These are phyloP conservation scores for Pseudochirops corinnae DNA, from an alignment of 2,797 vertebrate genomes.

Conservation along the genomic window DNA sequence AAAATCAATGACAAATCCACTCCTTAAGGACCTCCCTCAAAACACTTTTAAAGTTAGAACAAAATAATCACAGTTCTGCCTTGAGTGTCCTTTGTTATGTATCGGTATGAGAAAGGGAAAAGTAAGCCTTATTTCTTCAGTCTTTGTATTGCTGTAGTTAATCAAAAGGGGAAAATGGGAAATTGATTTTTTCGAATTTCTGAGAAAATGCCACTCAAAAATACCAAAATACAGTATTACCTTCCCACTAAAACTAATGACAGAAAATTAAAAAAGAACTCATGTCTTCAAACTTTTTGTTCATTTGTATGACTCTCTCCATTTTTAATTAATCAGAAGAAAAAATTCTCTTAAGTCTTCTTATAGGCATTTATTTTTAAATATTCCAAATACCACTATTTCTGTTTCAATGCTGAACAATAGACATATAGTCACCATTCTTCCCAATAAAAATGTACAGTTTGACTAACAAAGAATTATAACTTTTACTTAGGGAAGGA, in stretches of 20 bases:
- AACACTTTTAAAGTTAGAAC: neutral
- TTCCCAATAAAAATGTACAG: neutral
- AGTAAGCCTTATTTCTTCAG: neutral
- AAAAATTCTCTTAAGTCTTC: accelerated
- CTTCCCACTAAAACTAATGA: neutral
- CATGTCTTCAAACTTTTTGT: neutral
- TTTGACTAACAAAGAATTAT: neutral
- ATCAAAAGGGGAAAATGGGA: neutral
- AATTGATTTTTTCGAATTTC: neutral
- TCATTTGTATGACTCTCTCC: neutral
- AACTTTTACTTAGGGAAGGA: neutral
- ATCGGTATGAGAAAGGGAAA: neutral
- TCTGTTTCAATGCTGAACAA: neutral
- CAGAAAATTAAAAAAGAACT: neutral
- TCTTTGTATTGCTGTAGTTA: neutral
- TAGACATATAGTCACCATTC: neutral
- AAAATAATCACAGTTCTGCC: neutral
- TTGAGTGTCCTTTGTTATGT: accelerated
- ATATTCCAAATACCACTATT: neutral
- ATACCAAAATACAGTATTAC: accelerated
- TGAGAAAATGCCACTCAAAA: neutral
- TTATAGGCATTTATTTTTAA: neutral
- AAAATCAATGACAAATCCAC: neutral
- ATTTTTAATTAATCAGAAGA: too few species aligned
- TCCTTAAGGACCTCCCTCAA: neutral